These are phyloP conservation scores for Trissolcus basalis DNA, from an alignment of 1,140 invertebrate genomes.

Conservation along the genomic window DNA sequence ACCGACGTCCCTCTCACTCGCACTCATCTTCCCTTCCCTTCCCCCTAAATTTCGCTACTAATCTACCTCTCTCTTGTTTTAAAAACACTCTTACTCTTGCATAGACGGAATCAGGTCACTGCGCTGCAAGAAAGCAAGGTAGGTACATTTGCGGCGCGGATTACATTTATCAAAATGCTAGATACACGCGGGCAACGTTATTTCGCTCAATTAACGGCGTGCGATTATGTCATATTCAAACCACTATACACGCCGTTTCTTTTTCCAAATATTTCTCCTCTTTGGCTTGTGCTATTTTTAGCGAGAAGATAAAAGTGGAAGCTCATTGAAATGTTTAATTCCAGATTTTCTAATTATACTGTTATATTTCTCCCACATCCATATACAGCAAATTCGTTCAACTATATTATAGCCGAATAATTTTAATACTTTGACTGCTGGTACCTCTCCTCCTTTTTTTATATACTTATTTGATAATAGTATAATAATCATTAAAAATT, in stretches of 20 bases:
- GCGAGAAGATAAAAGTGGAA: too few species aligned
- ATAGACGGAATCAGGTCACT: conserved; percentile 75
- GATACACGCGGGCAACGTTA: conserved; percentile 44
- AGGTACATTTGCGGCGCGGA: conserved; percentile 67
- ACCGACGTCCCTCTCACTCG: conserved; percentile 58
- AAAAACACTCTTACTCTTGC: conserved; percentile 73
- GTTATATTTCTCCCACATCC: too few species aligned
- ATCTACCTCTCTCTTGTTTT: conserved; percentile 63
- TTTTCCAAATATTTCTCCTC: conserved; percentile 17
- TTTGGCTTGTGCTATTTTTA: neutral
- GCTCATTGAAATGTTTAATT: too few species aligned
- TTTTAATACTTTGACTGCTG: too few species aligned
- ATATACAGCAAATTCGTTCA: too few species aligned
- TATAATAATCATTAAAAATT: too few species aligned
- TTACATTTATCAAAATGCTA: conserved; percentile 72
- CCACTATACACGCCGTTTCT: neutral
- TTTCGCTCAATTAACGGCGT: conserved; percentile 39
- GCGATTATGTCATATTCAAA: conserved; percentile 32
- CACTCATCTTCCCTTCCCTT: conserved; percentile 58
- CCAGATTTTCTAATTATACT: too few species aligned
- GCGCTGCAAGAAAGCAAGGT: conserved; percentile 75
- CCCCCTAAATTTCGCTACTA: conserved; percentile 56
- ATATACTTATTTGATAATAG: too few species aligned
- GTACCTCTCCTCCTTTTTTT: too few species aligned
- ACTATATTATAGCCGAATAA: too few species aligned